Conservation (phyloP, 1,140 invertebrate species). For the Sarcophaga bullata region DNA sequence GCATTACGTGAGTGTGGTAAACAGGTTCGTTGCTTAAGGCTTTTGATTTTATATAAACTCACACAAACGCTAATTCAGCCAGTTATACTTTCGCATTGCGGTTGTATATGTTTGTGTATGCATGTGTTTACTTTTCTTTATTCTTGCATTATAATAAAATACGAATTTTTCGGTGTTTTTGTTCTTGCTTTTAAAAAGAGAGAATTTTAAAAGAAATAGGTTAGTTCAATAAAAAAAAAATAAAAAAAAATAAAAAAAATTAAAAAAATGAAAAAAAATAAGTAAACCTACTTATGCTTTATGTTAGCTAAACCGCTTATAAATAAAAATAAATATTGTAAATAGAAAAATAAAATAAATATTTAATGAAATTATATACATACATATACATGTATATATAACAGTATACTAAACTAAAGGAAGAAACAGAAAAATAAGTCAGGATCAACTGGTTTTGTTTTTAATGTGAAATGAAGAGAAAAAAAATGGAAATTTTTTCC, state of each 20-base stretch:
- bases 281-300: conserved; percentile 6
- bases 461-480: no score
- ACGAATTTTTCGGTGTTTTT: background rate
- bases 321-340: no score
- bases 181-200: background rate
- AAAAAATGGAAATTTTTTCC: conserved; percentile 28
- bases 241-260: no score
- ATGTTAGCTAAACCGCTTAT: background rate
- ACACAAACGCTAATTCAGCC: no score
- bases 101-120: background rate
- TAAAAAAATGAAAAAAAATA: no score
- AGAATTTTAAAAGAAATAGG: conserved; percentile 27
- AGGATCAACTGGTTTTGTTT: conserved; percentile 31
- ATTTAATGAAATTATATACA: no score
- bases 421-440: background rate
- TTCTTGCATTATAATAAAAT: background rate
- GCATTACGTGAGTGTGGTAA: background rate
- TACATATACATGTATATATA: no score
- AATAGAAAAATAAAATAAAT: no score
- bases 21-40: conserved; percentile 41
- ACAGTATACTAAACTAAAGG: no score
- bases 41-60: conserved; percentile 30
- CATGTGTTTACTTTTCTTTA: background rate
- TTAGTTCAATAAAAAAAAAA: conserved; percentile 14
- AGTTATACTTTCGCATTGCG: no score